Percentiles rank a stretch among this genome's conserved stretches.
Conservation (phyloP, 1,140 invertebrate species). For the Doryteuthis pealeii region DNA sequence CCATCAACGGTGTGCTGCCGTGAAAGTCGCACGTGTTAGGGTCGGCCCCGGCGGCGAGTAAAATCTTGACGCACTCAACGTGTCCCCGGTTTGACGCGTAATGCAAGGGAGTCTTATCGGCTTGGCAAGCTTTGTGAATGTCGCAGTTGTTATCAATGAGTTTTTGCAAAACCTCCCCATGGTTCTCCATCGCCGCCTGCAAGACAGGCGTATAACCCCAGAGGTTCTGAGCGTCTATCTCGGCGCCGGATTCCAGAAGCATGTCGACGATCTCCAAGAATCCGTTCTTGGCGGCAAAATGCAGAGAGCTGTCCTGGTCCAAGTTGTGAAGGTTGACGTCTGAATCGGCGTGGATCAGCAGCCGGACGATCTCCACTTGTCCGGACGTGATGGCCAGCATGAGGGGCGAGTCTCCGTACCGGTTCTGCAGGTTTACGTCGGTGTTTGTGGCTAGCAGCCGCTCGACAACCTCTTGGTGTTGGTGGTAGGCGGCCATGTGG, state of each 20-base stretch:
- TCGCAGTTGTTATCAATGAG: not conserved
- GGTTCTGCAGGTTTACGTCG: constrained; percentile 52
- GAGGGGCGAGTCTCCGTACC: constrained; percentile 40
- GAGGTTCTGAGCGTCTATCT: not conserved
- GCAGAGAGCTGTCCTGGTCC: not conserved
- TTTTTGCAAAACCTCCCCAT: not conserved
- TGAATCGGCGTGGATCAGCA: not conserved
- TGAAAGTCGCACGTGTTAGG: constrained; percentile 10
- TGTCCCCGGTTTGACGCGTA: constrained; percentile 72
- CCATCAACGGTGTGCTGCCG: constrained; percentile 14
- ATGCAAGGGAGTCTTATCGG: constrained; percentile 12
- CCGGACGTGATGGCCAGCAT: constrained; percentile 76
- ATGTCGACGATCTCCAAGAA: not conserved
- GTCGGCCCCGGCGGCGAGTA: constrained; percentile 69
- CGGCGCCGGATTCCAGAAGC: not conserved
- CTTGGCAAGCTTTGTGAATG: constrained; percentile 3
- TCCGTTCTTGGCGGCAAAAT: constrained; percentile 5
- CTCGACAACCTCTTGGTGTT: not conserved
- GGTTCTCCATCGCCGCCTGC: constrained; percentile 13
- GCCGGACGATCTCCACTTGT: not conserved
- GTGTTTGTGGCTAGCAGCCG: constrained; percentile 52
- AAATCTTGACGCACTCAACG: constrained; percentile 77
- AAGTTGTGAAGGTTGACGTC: not conserved
- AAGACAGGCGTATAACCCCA: constrained; percentile 14
- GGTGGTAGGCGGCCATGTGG: constrained; percentile 10